Conservation (phyloP, 2,888 invertebrate genomes). For the Melolontha melolontha region DNA sequence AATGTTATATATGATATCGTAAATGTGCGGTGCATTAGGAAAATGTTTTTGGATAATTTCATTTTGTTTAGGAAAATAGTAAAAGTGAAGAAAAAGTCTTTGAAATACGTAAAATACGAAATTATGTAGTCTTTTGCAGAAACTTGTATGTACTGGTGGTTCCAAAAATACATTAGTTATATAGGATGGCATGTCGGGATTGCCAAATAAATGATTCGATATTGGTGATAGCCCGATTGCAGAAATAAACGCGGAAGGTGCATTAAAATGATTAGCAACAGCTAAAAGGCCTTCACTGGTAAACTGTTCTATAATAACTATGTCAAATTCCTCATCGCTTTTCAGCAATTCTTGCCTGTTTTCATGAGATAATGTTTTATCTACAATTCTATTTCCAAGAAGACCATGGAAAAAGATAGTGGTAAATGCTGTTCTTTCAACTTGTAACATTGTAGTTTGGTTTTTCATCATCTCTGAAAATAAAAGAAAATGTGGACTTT, state of each 20-base stretch:
- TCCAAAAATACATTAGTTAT: slow-evolving; percentile 65
- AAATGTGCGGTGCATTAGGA: slow-evolving; percentile 53
- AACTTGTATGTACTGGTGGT: slow-evolving; percentile 64
- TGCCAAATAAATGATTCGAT: slow-evolving; percentile 66
- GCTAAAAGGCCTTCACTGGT: slow-evolving; percentile 66
- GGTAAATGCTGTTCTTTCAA: too few species aligned
- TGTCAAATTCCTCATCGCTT: slow-evolving; percentile 60
- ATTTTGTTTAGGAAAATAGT: slow-evolving; percentile 51
- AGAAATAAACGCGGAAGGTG: slow-evolving; percentile 59
- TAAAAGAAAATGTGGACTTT: too few species aligned
- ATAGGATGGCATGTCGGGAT: slow-evolving; percentile 66
- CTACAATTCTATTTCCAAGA: not conserved
- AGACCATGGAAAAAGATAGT: too few species aligned
- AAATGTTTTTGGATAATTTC: slow-evolving; percentile 54
- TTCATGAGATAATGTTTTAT: slow-evolving; percentile 17
- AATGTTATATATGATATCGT: slow-evolving; percentile 53
- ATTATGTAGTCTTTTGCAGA: slow-evolving; percentile 69
- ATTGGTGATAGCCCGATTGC: slow-evolving; percentile 63
- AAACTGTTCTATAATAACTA: slow-evolving; percentile 64
- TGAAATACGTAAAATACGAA: slow-evolving; percentile 60
- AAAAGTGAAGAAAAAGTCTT: slow-evolving; percentile 52
- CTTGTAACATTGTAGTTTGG: too few species aligned
- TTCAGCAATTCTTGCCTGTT: slow-evolving; percentile 53
- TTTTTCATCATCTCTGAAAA: too few species aligned
- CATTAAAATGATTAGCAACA: slow-evolving; percentile 57